Conservation (phyloP, 2,888 invertebrate species). For the Lasioglossum lativentre region DNA sequence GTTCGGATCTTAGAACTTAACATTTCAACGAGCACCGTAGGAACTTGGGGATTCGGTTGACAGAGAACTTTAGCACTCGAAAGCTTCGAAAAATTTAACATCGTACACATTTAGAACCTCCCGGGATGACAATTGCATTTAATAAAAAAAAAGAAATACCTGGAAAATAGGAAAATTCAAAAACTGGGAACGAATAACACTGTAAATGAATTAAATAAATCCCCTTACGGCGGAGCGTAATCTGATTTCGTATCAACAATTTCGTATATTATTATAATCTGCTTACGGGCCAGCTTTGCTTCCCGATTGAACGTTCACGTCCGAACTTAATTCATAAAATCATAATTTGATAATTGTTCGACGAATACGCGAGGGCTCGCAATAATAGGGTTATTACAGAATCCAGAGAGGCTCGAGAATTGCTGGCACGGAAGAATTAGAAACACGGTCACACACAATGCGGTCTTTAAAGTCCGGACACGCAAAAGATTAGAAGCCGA, state of each 20-base stretch:
- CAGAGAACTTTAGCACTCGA: not conserved
- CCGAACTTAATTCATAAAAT: too few species aligned
- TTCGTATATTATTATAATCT: not conserved
- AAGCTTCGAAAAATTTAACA: not conserved
- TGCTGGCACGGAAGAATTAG: not conserved
- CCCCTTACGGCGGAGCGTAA: too few species aligned
- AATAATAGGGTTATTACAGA: not conserved
- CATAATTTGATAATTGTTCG: not conserved
- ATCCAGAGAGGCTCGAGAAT: not conserved
- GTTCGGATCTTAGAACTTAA: not conserved
- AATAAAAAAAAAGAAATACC: not conserved
- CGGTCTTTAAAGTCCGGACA: slow-evolving; percentile 6
- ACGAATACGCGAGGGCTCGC: not conserved
- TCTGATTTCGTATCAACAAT: not conserved
- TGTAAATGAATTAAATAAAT: not conserved
- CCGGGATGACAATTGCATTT: too few species aligned
- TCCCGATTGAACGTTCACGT: too few species aligned
- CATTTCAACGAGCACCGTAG: not conserved
- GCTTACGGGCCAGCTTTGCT: not conserved
- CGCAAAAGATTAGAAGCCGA: slow-evolving; percentile 3
- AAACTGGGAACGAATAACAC: too few species aligned
- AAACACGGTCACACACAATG: not conserved
- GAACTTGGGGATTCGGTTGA: too few species aligned
- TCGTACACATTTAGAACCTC: too few species aligned
- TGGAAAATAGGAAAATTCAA: not conserved